These are phyloP conservation scores for Neolamprologus modestus DNA, from an alignment of 2,113 vertebrate species.

Conservation along the genomic window DNA sequence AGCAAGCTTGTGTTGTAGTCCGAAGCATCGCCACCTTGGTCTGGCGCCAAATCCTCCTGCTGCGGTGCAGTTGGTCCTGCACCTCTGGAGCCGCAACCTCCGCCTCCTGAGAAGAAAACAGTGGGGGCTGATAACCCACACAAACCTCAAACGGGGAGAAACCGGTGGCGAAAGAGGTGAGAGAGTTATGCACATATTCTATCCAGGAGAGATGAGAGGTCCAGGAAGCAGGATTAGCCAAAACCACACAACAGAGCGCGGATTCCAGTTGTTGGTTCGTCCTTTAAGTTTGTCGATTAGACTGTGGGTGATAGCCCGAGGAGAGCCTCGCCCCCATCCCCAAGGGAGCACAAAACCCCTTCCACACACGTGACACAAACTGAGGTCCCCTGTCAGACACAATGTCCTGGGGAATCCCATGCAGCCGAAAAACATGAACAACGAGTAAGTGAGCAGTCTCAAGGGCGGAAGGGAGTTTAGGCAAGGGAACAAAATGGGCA, in stretches of 20 bases:
- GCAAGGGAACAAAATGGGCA: neutral
- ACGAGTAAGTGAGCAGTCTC: neutral
- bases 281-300: too few relatives aligned
- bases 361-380: neutral
- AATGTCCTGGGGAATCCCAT: neutral
- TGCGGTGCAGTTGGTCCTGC: neutral
- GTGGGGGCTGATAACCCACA: neutral
- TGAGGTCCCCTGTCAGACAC: neutral
- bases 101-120: neutral
- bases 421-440: neutral
- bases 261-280: neutral
- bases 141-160: neutral
- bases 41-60: neutral
- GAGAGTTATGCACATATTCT: neutral
- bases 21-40: neutral
- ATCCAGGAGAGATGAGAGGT: neutral
- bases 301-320: too few relatives aligned
- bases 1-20: neutral
- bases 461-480: neutral
- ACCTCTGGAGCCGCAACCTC: neutral
- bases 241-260: accelerated
- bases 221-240: accelerated
- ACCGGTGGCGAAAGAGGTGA: neutral
- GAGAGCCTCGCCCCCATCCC: too few relatives aligned
- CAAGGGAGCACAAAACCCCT: too few relatives aligned